Conservation (phyloP, 2,888 invertebrate genomes). For the Ommatoiulus sabulosus region DNA sequence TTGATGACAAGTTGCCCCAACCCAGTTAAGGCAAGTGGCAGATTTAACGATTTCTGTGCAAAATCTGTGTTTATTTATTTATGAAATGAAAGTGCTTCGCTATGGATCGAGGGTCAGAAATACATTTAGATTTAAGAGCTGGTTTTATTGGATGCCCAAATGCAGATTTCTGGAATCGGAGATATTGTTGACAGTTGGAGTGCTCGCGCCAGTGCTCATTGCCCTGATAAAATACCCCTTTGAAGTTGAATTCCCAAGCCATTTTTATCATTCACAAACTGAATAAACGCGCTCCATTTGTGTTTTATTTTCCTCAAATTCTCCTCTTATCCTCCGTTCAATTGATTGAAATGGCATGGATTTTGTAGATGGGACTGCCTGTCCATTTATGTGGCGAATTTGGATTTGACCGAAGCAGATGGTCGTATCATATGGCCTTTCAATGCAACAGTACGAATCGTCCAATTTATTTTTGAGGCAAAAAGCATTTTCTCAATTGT, state of each 20-base stretch:
- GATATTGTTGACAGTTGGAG: not conserved
- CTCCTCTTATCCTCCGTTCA: not conserved
- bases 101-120: not conserved
- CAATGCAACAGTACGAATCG: too few species aligned
- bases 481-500: too few species aligned
- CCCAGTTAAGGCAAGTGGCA: not conserved
- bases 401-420: not conserved
- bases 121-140: not conserved
- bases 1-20: not conserved
- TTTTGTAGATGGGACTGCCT: not conserved
- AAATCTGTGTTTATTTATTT: not conserved
- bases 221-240: slow-evolving; percentile 27
- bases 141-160: not conserved
- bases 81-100: not conserved
- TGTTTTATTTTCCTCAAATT: not conserved
- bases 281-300: not conserved
- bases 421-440: not conserved
- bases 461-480: too few species aligned
- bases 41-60: not conserved
- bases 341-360: slow-evolving; percentile 15
- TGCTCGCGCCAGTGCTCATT: slow-evolving; percentile 12
- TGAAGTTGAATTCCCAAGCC: not conserved
- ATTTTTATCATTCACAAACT: not conserved
- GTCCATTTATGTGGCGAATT: not conserved
- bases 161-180: not conserved